Evolutionary conservation across 2,888 invertebrate species (phyloP).

Genomic region (Diarsia mendica): DNA sequence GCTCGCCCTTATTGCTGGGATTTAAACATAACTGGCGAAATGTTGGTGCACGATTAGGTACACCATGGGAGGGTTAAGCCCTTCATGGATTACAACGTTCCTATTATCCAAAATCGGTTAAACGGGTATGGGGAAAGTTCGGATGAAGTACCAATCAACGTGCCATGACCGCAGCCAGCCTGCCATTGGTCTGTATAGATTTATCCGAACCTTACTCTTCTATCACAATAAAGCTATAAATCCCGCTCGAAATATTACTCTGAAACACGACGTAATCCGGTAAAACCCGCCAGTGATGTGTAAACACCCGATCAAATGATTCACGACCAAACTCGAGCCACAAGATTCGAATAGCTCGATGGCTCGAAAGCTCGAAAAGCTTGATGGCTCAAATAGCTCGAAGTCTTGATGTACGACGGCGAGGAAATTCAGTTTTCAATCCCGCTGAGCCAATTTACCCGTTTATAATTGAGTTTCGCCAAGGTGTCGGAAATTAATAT

Average conservation of each 20-base stretch:
- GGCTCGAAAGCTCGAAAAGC: conserved; percentile 1
- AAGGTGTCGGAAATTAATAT: conserved; percentile 38
- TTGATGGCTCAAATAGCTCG: conserved; percentile 22
- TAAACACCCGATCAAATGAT: conserved; percentile 38
- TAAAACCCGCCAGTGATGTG: conserved; percentile 26
- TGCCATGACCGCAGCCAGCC: not conserved
- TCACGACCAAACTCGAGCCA: conserved; percentile 7
- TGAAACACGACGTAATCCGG: conserved; percentile 20
- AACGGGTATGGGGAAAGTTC: not conserved
- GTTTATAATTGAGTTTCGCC: conserved; percentile 51
- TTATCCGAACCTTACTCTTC: not conserved
- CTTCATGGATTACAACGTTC: too few relatives aligned
- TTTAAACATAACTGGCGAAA: too few relatives aligned
- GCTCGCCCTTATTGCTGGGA: too few relatives aligned
- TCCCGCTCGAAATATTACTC: conserved; percentile 31
- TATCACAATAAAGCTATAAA: not conserved
- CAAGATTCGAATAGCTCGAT: conserved; percentile 5
- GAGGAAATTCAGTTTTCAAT: conserved; percentile 40
- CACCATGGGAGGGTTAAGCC: too few relatives aligned
- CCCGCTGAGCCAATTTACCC: conserved; percentile 44
- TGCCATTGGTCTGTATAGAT: not conserved
- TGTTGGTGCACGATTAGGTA: too few relatives aligned
- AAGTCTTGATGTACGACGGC: not conserved
- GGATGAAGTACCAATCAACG: not conserved
- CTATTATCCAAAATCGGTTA: not conserved